Evolutionary conservation across 53 echinoderm and acorn worm genomes (phyloP), one percentile per base, ranked within the genome.

Genomic region (Arbacia lixula): DNA sequence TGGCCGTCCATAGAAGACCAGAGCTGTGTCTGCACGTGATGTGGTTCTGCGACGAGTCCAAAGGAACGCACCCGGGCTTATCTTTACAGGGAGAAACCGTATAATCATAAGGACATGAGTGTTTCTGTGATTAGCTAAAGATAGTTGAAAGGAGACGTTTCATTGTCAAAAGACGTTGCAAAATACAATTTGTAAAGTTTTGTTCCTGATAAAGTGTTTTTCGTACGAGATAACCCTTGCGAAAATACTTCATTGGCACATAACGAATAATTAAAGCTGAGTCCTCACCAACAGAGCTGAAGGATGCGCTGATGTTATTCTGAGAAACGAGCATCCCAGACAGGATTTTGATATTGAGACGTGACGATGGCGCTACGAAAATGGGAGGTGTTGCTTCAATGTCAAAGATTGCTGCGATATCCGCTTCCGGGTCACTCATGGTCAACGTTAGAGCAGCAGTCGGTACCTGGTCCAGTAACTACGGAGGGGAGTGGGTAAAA

Each of bases 331-430:
- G 3, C 0, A 75, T 17, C 19, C 75, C 75, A 5, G 75, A 36
- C 4, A 20, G 3, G 17, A 75, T 75, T 19, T 54, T 34, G 9
- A 75, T 2, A 33, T 19, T 21, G 34, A 75, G 33, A 2, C 53
- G 75, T 20, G 75, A 75, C 20, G 75, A 75, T n/a, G 55, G 10
- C n/a, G 75, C 52, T 9, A 75, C 36, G 5, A 54, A 32, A 54
- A 75, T 54, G 19, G 75, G 75, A 35, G 75, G 75, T 31, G 53
- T 54, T 14, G 31, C 53, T 33, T 51, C 37, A 36, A 53, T 36
- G 31, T 66, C 66, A 36, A 66, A 66, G 66, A 4, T 21, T 37
- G 21, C 24, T 24, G n/a, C 20, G 2, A 38, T 37, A 19, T 66
- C 6, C 38, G 66, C 37, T 37, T 66, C 66, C 66, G 38, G 22